Conservation (phyloP, 2,113 vertebrate species). For the Oenanthe oenanthe region DNA sequence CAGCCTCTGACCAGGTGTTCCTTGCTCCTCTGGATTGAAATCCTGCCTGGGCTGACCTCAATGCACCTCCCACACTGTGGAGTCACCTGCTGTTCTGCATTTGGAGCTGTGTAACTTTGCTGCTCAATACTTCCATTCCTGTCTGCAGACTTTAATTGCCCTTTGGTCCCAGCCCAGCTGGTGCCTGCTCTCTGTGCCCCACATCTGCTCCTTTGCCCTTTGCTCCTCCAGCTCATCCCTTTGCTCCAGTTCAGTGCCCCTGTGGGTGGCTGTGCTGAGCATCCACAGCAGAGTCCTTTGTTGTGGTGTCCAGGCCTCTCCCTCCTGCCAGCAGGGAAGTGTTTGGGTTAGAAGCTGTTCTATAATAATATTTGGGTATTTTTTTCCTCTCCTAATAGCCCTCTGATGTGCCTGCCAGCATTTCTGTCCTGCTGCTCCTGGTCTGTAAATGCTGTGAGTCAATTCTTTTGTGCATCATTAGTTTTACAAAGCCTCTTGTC, state of each 20-base stretch:
- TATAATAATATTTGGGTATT: background rate
- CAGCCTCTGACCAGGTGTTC: background rate
- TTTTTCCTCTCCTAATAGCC: background rate
- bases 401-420: background rate
- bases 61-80: background rate
- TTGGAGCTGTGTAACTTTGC: background rate
- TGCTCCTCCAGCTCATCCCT: background rate
- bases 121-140: conserved; percentile 25
- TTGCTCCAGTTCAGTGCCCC: background rate
- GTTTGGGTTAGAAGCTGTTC: background rate
- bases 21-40: background rate
- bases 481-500: background rate
- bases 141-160: background rate
- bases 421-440: background rate
- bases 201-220: background rate
- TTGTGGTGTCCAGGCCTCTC: background rate
- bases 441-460: background rate
- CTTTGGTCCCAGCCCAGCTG: background rate
- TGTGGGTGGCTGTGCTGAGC: background rate
- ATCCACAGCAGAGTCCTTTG: background rate
- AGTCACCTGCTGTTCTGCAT: background rate
- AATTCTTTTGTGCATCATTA: background rate
- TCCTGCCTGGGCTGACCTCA: background rate
- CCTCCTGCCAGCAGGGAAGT: background rate
- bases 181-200: background rate